phyloP scores from a whole-genome alignment of 2,888 invertebrate species.

The Myathropa florea region DNA sequence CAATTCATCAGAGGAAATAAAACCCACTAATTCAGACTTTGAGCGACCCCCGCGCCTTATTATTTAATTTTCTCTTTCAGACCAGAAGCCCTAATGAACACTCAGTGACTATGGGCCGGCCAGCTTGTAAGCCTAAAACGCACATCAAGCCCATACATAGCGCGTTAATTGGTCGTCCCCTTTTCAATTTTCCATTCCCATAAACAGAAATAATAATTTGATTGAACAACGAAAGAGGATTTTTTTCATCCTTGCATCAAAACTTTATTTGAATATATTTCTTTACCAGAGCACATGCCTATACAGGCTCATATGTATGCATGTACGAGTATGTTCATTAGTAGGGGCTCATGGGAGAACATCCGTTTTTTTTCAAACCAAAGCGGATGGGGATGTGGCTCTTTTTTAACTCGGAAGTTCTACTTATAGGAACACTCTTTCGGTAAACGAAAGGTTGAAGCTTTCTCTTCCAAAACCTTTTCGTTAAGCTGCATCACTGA shows the following conservation, averaged over 20 bases:
- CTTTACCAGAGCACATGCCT: neutral
- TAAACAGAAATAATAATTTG: slow-evolving; percentile 53
- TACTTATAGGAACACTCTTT: slow-evolving; percentile 9
- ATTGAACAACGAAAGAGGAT: slow-evolving; percentile 36
- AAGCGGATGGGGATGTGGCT: slow-evolving; percentile 14
- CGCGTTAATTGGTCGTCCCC: slow-evolving; percentile 52
- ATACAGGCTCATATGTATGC: neutral
- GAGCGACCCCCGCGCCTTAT: no score
- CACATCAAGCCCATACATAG: slow-evolving; percentile 16
- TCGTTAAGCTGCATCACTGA: neutral
- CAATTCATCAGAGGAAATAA: slow-evolving; percentile 39
- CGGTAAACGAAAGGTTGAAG: neutral
- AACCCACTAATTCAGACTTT: slow-evolving; percentile 38
- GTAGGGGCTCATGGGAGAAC: neutral
- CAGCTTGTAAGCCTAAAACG: slow-evolving; percentile 1
- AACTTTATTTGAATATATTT: neutral
- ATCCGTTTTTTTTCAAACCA: slow-evolving; percentile 35
- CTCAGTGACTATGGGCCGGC: neutral
- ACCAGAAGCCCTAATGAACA: neutral
- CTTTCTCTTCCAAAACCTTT: neutral
- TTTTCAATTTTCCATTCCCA: slow-evolving; percentile 33
- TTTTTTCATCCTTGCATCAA: slow-evolving; percentile 9
- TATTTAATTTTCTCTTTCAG: no score
- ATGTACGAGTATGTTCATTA: no score
- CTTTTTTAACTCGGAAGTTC: neutral